A percentile compares a stretch with the other conserved stretches of the same genome.
These are phyloP conservation scores for Laothoe populi DNA, from an alignment of 2,888 invertebrate genomes.

Conservation along the genomic window DNA sequence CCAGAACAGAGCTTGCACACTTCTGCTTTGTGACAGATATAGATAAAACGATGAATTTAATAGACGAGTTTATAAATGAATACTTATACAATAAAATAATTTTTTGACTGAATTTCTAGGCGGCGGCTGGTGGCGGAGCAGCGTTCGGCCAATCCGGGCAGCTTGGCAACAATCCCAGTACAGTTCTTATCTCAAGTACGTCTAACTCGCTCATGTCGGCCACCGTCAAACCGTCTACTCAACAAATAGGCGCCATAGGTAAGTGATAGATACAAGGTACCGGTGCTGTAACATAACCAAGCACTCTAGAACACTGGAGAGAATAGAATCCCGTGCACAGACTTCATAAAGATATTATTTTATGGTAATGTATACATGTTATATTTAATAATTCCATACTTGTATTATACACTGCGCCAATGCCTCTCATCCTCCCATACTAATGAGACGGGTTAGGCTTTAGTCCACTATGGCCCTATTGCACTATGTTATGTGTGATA, in stretches of 20 bases:
- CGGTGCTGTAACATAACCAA: neutral
- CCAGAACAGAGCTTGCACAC: no score
- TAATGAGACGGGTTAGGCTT: no score
- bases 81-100: neutral
- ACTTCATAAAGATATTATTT: neutral
- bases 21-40: no score
- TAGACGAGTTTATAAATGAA: neutral
- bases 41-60: no score
- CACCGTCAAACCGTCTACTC: conserved; percentile 92
- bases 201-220: conserved; percentile 96
- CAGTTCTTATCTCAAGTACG: conserved; percentile 94
- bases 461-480: no score
- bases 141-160: conserved; percentile 93
- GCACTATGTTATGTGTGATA: no score
- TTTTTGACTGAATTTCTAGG: conserved; percentile 43
- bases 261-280: conserved; percentile 37
- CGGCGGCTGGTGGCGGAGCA: conserved; percentile 85
- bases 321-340: neutral
- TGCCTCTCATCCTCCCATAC: no score
- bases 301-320: neutral
- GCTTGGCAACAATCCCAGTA: conserved; percentile 92
- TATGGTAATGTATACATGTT: neutral
- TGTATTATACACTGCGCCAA: no score
- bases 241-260: conserved; percentile 94
- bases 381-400: no score